phyloP scores from a whole-genome alignment of 1,140 invertebrate genomes.

The Drosophila neocordata region DNA sequence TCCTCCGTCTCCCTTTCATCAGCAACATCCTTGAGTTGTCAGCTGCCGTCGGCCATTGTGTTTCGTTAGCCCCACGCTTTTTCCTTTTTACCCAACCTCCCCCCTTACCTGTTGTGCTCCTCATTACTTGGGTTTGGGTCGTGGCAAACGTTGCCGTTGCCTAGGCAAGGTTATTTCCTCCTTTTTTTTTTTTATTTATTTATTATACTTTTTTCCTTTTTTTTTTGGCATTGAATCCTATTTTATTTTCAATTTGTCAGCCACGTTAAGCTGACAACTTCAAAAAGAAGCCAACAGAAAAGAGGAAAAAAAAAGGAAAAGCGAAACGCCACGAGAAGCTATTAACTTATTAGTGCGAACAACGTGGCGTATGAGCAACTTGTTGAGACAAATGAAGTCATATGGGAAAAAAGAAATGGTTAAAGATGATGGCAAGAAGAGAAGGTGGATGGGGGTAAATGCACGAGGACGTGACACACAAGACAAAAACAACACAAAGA shows the following conservation, averaged over 20 bases:
- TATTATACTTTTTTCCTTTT: constrained; percentile 23
- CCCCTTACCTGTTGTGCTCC: background rate
- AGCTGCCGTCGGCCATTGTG: constrained; percentile 27
- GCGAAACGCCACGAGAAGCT: constrained; percentile 29
- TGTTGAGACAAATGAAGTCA: constrained; percentile 53
- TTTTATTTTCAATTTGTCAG: constrained; percentile 79
- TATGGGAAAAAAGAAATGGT: constrained; percentile 12
- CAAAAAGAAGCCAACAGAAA: background rate
- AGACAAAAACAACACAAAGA: background rate
- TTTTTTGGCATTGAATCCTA: constrained; percentile 70
- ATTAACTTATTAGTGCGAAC: constrained; percentile 72
- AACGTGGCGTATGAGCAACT: constrained; percentile 70
- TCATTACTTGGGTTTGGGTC: background rate
- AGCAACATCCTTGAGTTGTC: constrained; percentile 47
- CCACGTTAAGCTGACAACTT: constrained; percentile 43
- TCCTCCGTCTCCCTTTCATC: background rate
- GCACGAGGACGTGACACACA: background rate
- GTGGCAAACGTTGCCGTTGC: constrained; percentile 10
- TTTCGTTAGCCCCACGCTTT: constrained; percentile 15
- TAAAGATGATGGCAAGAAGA: background rate
- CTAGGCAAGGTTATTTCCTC: constrained; percentile 33
- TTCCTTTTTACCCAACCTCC: background rate
- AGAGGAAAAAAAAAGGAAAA: constrained; percentile 1
- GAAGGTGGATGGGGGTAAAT: background rate
- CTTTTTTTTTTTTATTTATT: constrained; percentile 29